phyloP scores from a whole-genome alignment of 2,113 vertebrate species.

The Puma concolor region DNA sequence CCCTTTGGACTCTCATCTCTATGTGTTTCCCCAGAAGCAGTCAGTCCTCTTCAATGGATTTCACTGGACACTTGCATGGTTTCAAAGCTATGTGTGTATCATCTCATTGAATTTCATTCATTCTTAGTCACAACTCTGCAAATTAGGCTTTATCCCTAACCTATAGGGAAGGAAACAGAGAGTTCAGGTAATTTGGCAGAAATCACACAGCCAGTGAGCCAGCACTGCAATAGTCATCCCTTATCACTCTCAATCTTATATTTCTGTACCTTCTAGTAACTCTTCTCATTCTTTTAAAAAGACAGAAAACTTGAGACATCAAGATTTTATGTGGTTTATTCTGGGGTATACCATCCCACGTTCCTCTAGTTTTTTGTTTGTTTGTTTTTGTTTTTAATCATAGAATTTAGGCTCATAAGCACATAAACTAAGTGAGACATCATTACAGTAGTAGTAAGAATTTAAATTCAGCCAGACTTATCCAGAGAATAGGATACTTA shows the following conservation, averaged over 20 bases:
- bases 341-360: not conserved
- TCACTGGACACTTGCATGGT: not conserved
- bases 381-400: not conserved
- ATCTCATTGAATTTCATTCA: not conserved
- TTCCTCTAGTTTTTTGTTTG: not conserved
- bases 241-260: not conserved
- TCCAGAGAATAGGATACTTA: not conserved
- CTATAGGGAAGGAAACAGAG: not conserved
- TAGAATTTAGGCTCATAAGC: not conserved
- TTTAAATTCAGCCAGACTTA: not conserved
- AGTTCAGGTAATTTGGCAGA: not conserved
- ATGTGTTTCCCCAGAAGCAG: not conserved
- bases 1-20: not conserved
- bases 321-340: not conserved
- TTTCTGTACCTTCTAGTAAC: not conserved
- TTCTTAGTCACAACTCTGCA: not conserved
- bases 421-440: conserved; percentile 17
- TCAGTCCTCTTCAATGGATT: not conserved
- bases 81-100: not conserved
- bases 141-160: not conserved
- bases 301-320: not conserved
- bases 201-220: not conserved
- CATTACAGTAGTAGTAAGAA: not conserved
- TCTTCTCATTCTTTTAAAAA: not conserved
- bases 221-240: not conserved